A percentile compares a stretch with the other conserved stretches of the same genome.
Conservation (phyloP, 2,113 vertebrate species). For the Poeciliopsis occidentalis region DNA sequence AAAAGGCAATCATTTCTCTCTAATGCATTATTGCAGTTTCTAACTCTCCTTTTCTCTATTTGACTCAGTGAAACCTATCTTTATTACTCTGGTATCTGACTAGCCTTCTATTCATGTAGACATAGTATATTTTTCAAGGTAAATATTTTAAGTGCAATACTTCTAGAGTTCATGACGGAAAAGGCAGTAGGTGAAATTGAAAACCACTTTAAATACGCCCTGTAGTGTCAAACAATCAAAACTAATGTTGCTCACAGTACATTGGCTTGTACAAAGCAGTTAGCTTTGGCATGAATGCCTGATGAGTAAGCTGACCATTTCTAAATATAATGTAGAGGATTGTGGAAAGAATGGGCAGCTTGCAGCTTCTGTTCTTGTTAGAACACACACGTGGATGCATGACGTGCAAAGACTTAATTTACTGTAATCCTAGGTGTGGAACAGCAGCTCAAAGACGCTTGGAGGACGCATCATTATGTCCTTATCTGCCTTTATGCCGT, state of each 20-base stretch:
- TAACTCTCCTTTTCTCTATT: not conserved
- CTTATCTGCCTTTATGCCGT: not conserved
- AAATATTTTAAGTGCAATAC: too few relatives aligned
- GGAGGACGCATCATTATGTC: slow-evolving; percentile 11
- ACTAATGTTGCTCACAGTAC: not conserved
- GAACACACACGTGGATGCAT: slow-evolving; percentile 14
- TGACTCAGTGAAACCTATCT: not conserved
- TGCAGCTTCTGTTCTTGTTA: slow-evolving; percentile 18
- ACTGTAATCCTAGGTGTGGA: slow-evolving; percentile 70
- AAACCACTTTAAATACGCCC: too few relatives aligned
- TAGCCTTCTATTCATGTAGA: too few relatives aligned
- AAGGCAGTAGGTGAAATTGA: too few relatives aligned
- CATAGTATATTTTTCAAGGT: too few relatives aligned
- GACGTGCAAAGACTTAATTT: slow-evolving; percentile 50
- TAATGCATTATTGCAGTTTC: too few relatives aligned
- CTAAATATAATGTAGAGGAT: slow-evolving; percentile 21
- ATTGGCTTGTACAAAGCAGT: slow-evolving; percentile 27
- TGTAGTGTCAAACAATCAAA: too few relatives aligned
- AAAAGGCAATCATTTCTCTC: not conserved
- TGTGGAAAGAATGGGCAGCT: slow-evolving; percentile 31
- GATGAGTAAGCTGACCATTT: slow-evolving; percentile 38
- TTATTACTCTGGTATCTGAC: not conserved
- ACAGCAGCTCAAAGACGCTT: slow-evolving; percentile 21
- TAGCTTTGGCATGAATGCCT: slow-evolving; percentile 21
- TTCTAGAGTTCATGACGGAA: too few relatives aligned